These are phyloP conservation scores for Xanthorhoe designata DNA, from an alignment of 2,888 invertebrate species.

Conservation along the genomic window DNA sequence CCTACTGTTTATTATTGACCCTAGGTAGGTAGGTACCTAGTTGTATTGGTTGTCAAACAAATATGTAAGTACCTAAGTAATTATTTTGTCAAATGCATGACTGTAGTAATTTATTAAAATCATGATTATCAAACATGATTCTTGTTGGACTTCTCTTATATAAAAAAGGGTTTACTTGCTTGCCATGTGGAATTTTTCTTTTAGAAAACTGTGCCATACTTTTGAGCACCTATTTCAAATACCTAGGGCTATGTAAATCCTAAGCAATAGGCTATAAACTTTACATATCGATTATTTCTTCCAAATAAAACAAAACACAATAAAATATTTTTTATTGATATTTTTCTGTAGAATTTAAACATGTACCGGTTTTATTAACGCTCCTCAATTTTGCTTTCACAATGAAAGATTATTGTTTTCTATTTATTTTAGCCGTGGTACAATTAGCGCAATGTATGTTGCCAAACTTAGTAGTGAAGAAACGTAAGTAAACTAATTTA, in stretches of 20 bases:
- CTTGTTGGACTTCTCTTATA: no score
- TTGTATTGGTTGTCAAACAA: no score
- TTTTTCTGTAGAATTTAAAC: not conserved
- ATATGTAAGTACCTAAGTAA: no score
- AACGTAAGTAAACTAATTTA: slow-evolving; percentile 55
- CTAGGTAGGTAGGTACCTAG: no score
- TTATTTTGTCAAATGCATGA: no score
- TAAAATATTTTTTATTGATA: slow-evolving; percentile 10
- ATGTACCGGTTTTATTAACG: slow-evolving; percentile 8
- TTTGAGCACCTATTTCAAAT: no score
- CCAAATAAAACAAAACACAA: not conserved
- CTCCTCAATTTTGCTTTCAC: not conserved
- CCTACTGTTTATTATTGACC: no score
- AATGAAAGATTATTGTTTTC: slow-evolving; percentile 24
- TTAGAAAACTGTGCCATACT: no score
- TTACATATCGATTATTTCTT: not conserved
- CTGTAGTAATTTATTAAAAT: no score
- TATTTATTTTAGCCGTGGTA: slow-evolving; percentile 45
- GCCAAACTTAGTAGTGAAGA: slow-evolving; percentile 62
- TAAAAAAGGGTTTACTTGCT: no score
- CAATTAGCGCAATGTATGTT: slow-evolving; percentile 57
- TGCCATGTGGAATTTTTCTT: no score
- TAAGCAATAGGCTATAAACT: not conserved
- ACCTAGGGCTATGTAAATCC: not conserved
- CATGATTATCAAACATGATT: no score